Conservation (phyloP, 2,888 invertebrate genomes). For the Drymonia ruficornis region DNA sequence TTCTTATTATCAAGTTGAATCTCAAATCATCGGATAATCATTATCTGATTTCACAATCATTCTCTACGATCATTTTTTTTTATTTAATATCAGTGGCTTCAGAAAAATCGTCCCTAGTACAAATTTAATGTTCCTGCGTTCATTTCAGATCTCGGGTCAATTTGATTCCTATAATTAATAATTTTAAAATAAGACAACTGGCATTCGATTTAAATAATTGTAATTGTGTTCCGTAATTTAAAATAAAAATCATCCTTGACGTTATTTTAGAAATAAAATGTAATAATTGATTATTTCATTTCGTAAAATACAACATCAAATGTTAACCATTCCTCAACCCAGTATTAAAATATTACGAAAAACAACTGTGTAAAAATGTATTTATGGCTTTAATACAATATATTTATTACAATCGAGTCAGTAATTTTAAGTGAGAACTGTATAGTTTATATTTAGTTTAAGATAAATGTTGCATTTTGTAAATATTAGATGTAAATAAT, state of each 20-base stretch:
- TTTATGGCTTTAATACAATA: constrained; percentile 55
- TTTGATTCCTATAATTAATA: constrained; percentile 44
- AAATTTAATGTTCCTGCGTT: constrained; percentile 23
- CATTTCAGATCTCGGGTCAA: constrained; percentile 46
- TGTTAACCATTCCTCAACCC: constrained; percentile 70
- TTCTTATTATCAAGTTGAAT: neutral
- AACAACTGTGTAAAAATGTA: constrained; percentile 34
- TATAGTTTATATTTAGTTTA: constrained; percentile 44
- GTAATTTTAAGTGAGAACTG: constrained; percentile 69
- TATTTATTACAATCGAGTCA: constrained; percentile 70
- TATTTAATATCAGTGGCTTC: neutral
- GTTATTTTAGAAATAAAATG: neutral
- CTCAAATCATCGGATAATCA: neutral
- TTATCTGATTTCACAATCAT: no score
- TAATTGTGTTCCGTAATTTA: no score
- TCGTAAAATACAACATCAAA: constrained; percentile 11
- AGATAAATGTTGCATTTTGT: constrained; percentile 52
- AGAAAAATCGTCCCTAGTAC: constrained; percentile 7
- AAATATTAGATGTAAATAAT: constrained; percentile 42
- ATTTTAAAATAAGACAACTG: constrained; percentile 35
- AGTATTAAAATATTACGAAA: constrained; percentile 60
- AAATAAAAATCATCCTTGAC: no score
- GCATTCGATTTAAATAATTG: constrained; percentile 14
- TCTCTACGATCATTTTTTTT: no score
- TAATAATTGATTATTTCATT: neutral